Evolutionary conservation across 1,140 invertebrate species (phyloP), one percentile per base, ranked within the genome.

Genomic region (Lordiphosa mommai): DNA sequence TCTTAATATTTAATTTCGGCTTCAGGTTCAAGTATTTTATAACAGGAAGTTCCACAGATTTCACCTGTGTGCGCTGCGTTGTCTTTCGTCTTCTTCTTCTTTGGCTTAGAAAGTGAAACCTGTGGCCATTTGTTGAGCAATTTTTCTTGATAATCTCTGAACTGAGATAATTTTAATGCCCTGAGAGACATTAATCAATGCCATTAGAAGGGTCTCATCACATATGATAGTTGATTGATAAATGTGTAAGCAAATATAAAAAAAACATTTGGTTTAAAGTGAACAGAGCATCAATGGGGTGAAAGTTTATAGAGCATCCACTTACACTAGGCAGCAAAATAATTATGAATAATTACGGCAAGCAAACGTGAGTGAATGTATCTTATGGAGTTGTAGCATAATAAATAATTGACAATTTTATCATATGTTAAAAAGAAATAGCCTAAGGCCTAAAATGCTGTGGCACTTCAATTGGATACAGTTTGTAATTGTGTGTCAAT

Each of bases 41-140:
- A 47, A 32, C 29, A 29, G 27, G 43, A 30, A 29, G 27, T 13
- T 16, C 27, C 27, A 30, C 43, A 57, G 63, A 71, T 71, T 71
- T 71, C 67, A 71, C 67, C 63, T 71, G 65, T 43, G n/a, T n/a
- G n/a, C n/a, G n/a, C 33, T 60, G 29, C 32, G 37, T 52, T 58
- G 27, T 40, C 37, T 44, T 38, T 61, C 46, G 30, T 44, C 7
- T 53, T 44, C 33, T 23, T 38, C 4, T 40, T 53, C 63, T 64
- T 58, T 48, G 49, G 48, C 61, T 66, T 61, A 66, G 66, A 70
- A 70, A 70, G 66, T 70, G 66, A 70, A 70, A 70, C 55, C 60
- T 49, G 5, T 65, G 53, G 53, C 55, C 37, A 49, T 61, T 64
- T 36, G 16, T 16, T 49, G 13, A 20, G 40, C 20, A 43, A 43